Evolutionary conservation across 1,140 invertebrate species (phyloP), one percentile per base, ranked within the genome.

Genomic region (Helicorthomorpha holstii): DNA sequence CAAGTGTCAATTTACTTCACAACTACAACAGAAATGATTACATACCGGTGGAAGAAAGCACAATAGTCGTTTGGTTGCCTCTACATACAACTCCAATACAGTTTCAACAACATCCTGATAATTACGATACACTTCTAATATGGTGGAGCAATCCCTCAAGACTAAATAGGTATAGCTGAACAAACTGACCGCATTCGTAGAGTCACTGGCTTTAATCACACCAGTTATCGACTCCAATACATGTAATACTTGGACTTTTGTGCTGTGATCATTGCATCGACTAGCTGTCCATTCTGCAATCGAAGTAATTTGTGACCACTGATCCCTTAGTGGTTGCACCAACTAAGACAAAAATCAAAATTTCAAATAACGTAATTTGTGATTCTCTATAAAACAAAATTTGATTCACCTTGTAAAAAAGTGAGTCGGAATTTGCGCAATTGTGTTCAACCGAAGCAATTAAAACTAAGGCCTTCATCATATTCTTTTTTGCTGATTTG

Each of bases 61-160:
- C 29, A 86, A 64, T 71, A 83, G 78, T 53, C 73, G 66, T 52
- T 78, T 76, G 1, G 80, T 75, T 61, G 77, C 79, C 62, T 83
- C 78, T 48, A 74, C 75, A 54, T 85, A 79, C 2, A 90, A 65
- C 62, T 87, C 81, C 46, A 91, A 66, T 50, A 85, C 77, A 14
- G 85, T 69, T 60, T 85, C 75, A 21, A 90, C 81, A 50, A 91
- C 75, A 51, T 81, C 75, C 47, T 81, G 79, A 67, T 85, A 88
- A 69, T 86, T 86, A 66, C 84, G 82, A 62, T 85, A 89, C 2
- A 82, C 60, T 50, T 73, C 78, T 23, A 88, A 60, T 24, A 88
- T 67, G 27, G 73, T 72, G 1, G 81, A 75, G 57, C 81, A 66
- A 61, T 83, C 77, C 16, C 71, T 67, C 49, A 87, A 60, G 19